Conservation (phyloP, 2,888 invertebrate species). For the Dichetophora obliterata region DNA sequence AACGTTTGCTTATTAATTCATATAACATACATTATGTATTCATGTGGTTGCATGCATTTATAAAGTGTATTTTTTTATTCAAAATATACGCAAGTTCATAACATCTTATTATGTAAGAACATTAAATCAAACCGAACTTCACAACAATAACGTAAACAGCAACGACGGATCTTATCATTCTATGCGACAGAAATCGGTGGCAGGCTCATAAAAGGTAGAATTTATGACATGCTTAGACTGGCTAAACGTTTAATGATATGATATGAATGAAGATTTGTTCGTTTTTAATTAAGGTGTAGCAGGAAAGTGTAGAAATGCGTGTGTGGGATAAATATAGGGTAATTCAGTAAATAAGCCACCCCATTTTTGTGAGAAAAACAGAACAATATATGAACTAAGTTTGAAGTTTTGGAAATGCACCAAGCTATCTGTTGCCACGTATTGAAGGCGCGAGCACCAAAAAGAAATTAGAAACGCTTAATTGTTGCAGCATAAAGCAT, state of each 20-base stretch:
- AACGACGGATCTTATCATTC: neutral
- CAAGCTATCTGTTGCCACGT: too few species aligned
- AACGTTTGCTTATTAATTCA: too few species aligned
- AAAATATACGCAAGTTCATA: too few species aligned
- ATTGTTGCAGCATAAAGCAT: constrained; percentile 21
- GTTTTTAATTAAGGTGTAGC: constrained; percentile 60
- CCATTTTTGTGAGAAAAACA: constrained; percentile 20
- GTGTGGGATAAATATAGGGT: neutral
- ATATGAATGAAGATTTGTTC: constrained; percentile 49
- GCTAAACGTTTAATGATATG: constrained; percentile 63
- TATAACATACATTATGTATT: too few species aligned
- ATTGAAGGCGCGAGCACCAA: too few species aligned
- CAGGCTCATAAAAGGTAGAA: constrained; percentile 17
- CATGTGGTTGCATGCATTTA: too few species aligned
- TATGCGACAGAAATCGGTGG: neutral
- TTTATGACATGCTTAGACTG: constrained; percentile 65
- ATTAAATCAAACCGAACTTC: neutral
- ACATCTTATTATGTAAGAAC: neutral
- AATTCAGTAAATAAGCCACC: constrained; percentile 19
- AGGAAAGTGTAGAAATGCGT: constrained; percentile 17
- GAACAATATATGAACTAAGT: constrained; percentile 7
- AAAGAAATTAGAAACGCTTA: neutral
- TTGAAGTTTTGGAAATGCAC: too few species aligned
- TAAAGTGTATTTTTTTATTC: too few species aligned
- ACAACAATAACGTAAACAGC: neutral